These are phyloP conservation scores for Geotrypetes seraphini DNA, from an alignment of 2,797 vertebrate genomes.

Conservation along the genomic window DNA sequence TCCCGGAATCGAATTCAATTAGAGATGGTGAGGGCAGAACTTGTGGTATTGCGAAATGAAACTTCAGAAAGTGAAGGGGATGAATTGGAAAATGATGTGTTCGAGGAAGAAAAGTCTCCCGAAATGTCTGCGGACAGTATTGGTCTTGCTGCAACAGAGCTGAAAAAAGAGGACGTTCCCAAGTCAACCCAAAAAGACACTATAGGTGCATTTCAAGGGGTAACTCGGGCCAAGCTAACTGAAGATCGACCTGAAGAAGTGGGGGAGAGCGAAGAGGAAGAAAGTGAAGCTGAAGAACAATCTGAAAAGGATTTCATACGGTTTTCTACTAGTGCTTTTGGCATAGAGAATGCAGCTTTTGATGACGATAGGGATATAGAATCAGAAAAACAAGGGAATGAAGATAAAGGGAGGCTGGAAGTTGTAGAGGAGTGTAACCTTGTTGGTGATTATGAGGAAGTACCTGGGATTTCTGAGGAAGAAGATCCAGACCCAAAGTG, in stretches of 20 bases:
- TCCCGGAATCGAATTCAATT: slow-evolving; percentile 28
- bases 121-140: too few relatives aligned
- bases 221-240: neutral
- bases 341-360: slow-evolving; percentile 85
- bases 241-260: slow-evolving; percentile 25
- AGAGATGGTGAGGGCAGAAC: slow-evolving; percentile 56
- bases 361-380: slow-evolving; percentile 71
- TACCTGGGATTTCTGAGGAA: slow-evolving; percentile 77
- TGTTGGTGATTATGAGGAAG: slow-evolving; percentile 53
- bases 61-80: slow-evolving; percentile 64
- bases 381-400: slow-evolving; percentile 44
- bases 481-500: slow-evolving; percentile 60
- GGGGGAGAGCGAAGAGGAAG: slow-evolving; percentile 37
- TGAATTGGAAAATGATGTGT: slow-evolving; percentile 38
- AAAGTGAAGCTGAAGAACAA: slow-evolving; percentile 43
- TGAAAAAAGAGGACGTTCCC: neutral
- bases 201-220: slow-evolving; percentile 1
- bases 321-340: slow-evolving; percentile 57
- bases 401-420: slow-evolving; percentile 34
- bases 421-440: slow-evolving; percentile 54
- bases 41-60: slow-evolving; percentile 68
- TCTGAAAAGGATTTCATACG: slow-evolving; percentile 26
- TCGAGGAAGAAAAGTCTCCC: slow-evolving; percentile 35
- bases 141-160: too few relatives aligned
- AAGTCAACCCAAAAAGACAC: neutral